Conservation (phyloP, 2,888 invertebrate species). For the Stenichneumon culpator region DNA sequence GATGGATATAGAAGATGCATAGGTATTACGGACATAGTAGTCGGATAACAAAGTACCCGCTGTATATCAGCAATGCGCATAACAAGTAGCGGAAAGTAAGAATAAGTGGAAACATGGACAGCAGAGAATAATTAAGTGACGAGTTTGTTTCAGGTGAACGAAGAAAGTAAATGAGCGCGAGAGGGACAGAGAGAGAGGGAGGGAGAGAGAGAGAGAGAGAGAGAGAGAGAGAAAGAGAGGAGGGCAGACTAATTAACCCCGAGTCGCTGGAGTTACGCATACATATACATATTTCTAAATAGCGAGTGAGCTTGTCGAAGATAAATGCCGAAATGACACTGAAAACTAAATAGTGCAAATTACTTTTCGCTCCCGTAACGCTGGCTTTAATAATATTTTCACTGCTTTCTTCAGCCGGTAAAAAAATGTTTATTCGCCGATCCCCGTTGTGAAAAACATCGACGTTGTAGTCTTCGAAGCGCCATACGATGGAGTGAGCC, state of each 20-base stretch:
- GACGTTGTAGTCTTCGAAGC: no score
- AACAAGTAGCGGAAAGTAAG: slow-evolving; percentile 66
- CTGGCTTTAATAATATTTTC: slow-evolving; percentile 43
- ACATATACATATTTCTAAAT: slow-evolving; percentile 43
- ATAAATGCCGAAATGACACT: slow-evolving; percentile 57
- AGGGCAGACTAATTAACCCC: slow-evolving; percentile 57
- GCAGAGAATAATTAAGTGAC: slow-evolving; percentile 77
- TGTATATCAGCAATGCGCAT: slow-evolving; percentile 53
- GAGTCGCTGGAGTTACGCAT: slow-evolving; percentile 31
- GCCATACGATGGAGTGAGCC: no score
- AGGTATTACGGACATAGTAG: not conserved
- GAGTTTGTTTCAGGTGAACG: slow-evolving; percentile 71
- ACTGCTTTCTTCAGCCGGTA: not conserved
- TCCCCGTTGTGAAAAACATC: not conserved
- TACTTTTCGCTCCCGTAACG: slow-evolving; percentile 49
- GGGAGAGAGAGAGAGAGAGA: slow-evolving; percentile 29
- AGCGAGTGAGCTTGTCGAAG: slow-evolving; percentile 50
- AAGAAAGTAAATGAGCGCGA: slow-evolving; percentile 41
- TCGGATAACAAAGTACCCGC: slow-evolving; percentile 27
- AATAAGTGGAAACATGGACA: slow-evolving; percentile 68
- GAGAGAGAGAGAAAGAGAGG: slow-evolving; percentile 22
- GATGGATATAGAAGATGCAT: slow-evolving; percentile 10
- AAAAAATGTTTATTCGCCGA: not conserved
- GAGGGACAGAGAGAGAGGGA: slow-evolving; percentile 14
- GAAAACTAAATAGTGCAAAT: slow-evolving; percentile 54